These are phyloP conservation scores for Tortrix viridana DNA, from an alignment of 2,888 invertebrate genomes.

Conservation along the genomic window DNA sequence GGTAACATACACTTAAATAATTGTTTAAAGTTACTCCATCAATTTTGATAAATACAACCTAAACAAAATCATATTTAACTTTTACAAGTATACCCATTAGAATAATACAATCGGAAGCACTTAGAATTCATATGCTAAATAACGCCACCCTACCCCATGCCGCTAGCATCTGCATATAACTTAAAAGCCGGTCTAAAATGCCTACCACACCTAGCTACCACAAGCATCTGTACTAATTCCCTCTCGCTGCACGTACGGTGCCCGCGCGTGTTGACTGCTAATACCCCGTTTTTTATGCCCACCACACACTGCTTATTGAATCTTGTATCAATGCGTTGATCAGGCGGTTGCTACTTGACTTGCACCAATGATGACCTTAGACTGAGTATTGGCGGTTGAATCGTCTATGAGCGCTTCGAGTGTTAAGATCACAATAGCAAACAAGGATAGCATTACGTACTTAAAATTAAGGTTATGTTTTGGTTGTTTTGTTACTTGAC, in stretches of 20 bases:
- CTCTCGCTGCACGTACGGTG: conserved; percentile 64
- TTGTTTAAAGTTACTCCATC: too few species aligned
- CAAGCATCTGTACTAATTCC: conserved; percentile 62
- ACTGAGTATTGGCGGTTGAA: conserved; percentile 5
- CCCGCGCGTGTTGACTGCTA: conserved; percentile 66
- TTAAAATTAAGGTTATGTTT: too few species aligned
- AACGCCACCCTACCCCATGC: background rate
- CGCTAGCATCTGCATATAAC: background rate
- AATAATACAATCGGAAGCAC: too few species aligned
- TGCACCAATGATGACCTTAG: conserved; percentile 44
- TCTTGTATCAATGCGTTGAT: conserved; percentile 70
- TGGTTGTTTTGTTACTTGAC: too few species aligned
- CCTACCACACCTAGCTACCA: conserved; percentile 53
- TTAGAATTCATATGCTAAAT: background rate
- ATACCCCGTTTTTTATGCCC: conserved; percentile 74
- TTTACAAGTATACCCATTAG: too few species aligned
- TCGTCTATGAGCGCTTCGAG: background rate
- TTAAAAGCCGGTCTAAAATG: conserved; percentile 37
- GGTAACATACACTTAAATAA: too few species aligned
- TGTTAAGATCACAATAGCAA: background rate
- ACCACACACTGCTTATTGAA: conserved; percentile 77
- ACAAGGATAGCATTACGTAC: too few species aligned
- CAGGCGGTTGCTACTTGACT: conserved; percentile 56
- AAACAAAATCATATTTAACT: too few species aligned
- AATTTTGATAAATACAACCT: too few species aligned